Percentiles rank a stretch among this genome's conserved stretches.
phyloP scores from a whole-genome alignment of 64 coral and sea anemone species.

The Pachyseris speciosa region DNA sequence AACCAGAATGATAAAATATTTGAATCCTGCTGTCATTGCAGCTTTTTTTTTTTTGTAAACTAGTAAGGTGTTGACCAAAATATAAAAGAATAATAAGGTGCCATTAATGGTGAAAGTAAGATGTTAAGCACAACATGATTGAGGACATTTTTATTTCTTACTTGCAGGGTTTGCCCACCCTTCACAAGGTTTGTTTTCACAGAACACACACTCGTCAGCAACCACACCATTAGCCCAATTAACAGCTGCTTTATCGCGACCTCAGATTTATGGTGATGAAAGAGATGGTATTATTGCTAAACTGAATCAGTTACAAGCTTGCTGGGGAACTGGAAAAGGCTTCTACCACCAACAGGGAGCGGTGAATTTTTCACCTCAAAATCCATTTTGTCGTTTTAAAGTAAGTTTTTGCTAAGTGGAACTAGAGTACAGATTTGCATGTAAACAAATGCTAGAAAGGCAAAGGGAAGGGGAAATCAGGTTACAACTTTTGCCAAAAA shows the following conservation, averaged over 20 bases:
- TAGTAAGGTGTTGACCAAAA: too few relatives aligned
- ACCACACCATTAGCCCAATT: constrained; percentile 54
- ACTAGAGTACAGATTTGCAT: too few relatives aligned
- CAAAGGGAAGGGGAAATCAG: too few relatives aligned
- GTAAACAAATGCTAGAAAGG: too few relatives aligned
- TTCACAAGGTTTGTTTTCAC: constrained; percentile 48
- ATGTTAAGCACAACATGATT: too few relatives aligned
- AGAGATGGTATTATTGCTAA: constrained; percentile 94
- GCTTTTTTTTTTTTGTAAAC: too few relatives aligned
- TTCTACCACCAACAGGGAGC: constrained; percentile 87
- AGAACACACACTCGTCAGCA: constrained; percentile 46
- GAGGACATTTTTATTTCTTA: not conserved
- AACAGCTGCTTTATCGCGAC: constrained; percentile 77
- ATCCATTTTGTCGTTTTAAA: constrained; percentile 94
- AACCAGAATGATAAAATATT: too few relatives aligned
- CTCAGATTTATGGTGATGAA: constrained; percentile 94
- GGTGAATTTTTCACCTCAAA: constrained; percentile 86
- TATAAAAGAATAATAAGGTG: too few relatives aligned
- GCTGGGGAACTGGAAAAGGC: constrained; percentile 91
- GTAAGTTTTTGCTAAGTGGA: constrained; percentile 53
- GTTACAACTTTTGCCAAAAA: too few relatives aligned
- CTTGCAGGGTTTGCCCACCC: not conserved
- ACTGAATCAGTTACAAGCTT: constrained; percentile 90
- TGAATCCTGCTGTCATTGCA: too few relatives aligned
- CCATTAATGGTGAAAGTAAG: too few relatives aligned